Evolutionary conservation across 2,113 vertebrate genomes (phyloP), one percentile per base, ranked within the genome.

Genomic region (Dissostichus mawsoni): DNA sequence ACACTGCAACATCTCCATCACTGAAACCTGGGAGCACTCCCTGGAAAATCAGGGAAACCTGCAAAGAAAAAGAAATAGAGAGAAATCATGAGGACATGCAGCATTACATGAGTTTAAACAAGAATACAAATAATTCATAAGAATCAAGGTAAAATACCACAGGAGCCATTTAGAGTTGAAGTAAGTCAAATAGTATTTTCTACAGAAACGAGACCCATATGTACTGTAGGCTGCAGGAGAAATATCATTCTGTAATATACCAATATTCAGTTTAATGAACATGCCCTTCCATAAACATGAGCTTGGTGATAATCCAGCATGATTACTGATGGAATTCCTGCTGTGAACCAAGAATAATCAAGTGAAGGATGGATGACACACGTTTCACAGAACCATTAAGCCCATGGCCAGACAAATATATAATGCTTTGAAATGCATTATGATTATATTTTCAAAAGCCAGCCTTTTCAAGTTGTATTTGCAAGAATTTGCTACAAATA

Each of bases 1-100:
- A 80, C 98, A 99, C 92, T 99, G 98, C 85, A 99, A 94, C 92
- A 97, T 97, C 95, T 99, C 98, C 98, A 99, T 99, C 90, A 87
- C 95, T 93, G 74, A 92, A 87, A 80, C 70, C 82, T 68, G 91
- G 83, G 67, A 81, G 77, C 84, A 73, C 87, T 95, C 94, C 87
- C 93, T 96, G 96, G 97, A 95, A 96, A 97, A 97, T 98, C 94
- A 97, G 96, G 96, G 95, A 96, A 95, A 95, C 93, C 97, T 96
- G 75, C 53, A 70, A 48, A 82, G 17, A 51, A 11, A 36, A 33
- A 66, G 11, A 59, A 36, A 41, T 41, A 56, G 41, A 17, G 33
- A 68, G 6, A 71, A 69, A 62, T 23, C 44, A 72, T 74, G 17
- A 81, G 64, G 44, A 55, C 8, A 80, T 12, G 16, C 13, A 33